phyloP scores from a whole-genome alignment of 2,888 invertebrate species.

The Unio delphinus region DNA sequence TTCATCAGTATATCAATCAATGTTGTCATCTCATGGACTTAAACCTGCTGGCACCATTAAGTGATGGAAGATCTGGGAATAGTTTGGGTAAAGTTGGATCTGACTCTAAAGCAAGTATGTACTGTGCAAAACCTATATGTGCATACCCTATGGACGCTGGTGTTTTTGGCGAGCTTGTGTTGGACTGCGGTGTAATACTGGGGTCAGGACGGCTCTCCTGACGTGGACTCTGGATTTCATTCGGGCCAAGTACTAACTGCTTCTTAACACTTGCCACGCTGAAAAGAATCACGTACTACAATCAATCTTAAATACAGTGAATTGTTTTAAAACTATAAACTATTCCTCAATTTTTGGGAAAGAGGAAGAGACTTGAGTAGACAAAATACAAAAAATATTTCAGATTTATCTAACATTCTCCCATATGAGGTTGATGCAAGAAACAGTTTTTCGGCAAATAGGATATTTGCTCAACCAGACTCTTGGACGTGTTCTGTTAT shows the following conservation, averaged over 20 bases:
- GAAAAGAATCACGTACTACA: neutral
- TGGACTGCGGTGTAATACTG: constrained; percentile 54
- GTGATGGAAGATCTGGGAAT: too few relatives aligned
- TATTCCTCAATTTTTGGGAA: too few relatives aligned
- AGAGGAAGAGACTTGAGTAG: too few relatives aligned
- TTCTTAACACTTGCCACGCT: constrained; percentile 52
- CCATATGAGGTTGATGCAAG: too few relatives aligned
- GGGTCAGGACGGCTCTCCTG: constrained; percentile 38
- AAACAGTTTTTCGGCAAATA: too few relatives aligned
- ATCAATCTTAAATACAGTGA: neutral
- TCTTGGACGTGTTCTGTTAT: too few relatives aligned
- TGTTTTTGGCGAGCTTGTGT: constrained; percentile 63
- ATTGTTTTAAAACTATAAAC: too few relatives aligned
- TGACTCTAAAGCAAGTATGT: neutral
- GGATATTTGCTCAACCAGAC: too few relatives aligned
- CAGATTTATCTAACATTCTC: too few relatives aligned
- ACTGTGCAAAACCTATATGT: neutral
- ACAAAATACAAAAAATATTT: too few relatives aligned
- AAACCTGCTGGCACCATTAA: too few relatives aligned
- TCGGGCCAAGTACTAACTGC: constrained; percentile 43
- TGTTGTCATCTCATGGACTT: neutral
- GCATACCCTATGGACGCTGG: constrained; percentile 57
- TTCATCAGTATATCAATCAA: neutral
- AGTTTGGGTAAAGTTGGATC: neutral
- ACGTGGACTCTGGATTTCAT: constrained; percentile 45